These are phyloP conservation scores for Wasmannia auropunctata DNA, from an alignment of 1,140 invertebrate genomes.

Conservation along the genomic window DNA sequence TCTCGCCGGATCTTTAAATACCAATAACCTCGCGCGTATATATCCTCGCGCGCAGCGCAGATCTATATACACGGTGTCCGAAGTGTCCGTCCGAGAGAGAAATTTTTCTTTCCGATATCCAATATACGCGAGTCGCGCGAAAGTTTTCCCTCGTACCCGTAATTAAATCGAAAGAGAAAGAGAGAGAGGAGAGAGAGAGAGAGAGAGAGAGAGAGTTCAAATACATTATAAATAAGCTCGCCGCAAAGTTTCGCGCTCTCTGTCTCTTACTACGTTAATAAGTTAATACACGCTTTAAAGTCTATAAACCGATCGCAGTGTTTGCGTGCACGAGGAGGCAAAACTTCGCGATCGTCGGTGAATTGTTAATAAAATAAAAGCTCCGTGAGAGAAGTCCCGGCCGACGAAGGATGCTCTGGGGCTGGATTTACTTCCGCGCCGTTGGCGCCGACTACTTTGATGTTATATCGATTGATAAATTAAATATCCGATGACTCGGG, in stretches of 20 bases:
- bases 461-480: conserved; percentile 7
- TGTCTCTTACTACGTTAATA: conserved; percentile 37
- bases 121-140: neutral
- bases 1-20: neutral
- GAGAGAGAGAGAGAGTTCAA: neutral
- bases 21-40: neutral
- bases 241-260: neutral
- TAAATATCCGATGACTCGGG: neutral
- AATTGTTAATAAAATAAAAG: conserved; percentile 49
- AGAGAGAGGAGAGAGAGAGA: no score
- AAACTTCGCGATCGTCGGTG: conserved; percentile 17
- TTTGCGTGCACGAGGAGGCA: conserved; percentile 7
- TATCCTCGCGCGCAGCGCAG: neutral
- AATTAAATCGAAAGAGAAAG: conserved; percentile 19
- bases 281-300: conserved; percentile 27
- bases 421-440: neutral
- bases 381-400: neutral
- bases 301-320: conserved; percentile 12
- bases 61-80: neutral
- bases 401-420: neutral
- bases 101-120: neutral
- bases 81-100: neutral
- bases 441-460: neutral
- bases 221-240: conserved; percentile 12
- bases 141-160: neutral